phyloP scores from a whole-genome alignment of 2,113 vertebrate genomes.

The Bothrops jararaca region DNA sequence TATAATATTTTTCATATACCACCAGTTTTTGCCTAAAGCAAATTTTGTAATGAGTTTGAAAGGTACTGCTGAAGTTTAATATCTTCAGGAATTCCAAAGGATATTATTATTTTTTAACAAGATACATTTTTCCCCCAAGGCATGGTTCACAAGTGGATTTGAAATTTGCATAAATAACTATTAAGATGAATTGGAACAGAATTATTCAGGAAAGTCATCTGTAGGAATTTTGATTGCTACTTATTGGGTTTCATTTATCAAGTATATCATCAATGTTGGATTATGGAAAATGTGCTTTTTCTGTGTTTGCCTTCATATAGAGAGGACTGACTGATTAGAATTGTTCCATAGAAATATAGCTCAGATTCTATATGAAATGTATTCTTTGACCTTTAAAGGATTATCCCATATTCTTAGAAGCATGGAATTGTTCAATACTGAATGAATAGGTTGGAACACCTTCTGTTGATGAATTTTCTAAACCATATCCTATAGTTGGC shows the following conservation, averaged over 20 bases:
- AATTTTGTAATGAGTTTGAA: background rate
- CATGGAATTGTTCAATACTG: background rate
- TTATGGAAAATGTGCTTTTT: background rate
- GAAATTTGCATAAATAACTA: background rate
- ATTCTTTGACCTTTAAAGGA: background rate
- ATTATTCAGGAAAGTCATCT: background rate
- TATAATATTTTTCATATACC: background rate
- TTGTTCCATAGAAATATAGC: background rate
- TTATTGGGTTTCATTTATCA: background rate
- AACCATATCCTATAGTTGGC: background rate
- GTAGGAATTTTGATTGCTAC: background rate
- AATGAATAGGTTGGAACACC: background rate
- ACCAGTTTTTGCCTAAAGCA: background rate
- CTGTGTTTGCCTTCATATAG: too few species aligned
- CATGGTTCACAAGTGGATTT: background rate
- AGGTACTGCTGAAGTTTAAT: background rate
- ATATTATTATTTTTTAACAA: background rate
- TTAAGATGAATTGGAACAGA: background rate
- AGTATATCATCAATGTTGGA: too few species aligned
- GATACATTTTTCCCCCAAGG: background rate
- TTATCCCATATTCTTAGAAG: background rate
- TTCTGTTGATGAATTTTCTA: background rate
- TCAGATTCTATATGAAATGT: background rate
- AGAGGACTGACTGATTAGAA: too few species aligned
- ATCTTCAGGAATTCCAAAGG: background rate